These are phyloP conservation scores for Ciconia boyciana DNA, from an alignment of 2,113 vertebrate genomes.

Conservation along the genomic window DNA sequence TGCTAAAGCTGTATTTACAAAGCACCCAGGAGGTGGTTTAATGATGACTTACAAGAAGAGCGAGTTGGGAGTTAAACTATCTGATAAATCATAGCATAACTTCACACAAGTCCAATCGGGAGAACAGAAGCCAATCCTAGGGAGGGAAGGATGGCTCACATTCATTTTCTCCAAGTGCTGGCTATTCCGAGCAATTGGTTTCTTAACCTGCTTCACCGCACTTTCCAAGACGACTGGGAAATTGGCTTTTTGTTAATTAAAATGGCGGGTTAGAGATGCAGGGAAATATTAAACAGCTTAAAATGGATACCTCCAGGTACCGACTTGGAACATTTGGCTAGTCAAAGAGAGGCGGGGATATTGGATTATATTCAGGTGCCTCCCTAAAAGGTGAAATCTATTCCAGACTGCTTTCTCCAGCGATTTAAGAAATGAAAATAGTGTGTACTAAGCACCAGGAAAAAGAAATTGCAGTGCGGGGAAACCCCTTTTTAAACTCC, in stretches of 20 bases:
- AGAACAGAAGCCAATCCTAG: background rate
- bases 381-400: background rate
- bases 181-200: constrained; percentile 9
- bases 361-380: background rate
- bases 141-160: background rate
- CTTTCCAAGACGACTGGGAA: constrained; percentile 26
- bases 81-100: constrained; percentile 68
- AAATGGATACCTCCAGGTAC: constrained; percentile 31
- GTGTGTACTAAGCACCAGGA: background rate
- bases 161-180: background rate
- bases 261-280: constrained; percentile 1
- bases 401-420: background rate
- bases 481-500: background rate
- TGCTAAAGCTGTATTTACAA: constrained; percentile 71
- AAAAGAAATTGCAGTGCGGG: background rate
- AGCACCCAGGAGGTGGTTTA: constrained; percentile 69
- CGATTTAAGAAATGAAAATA: background rate
- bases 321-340: background rate
- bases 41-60: constrained; percentile 67
- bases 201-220: constrained; percentile 22
- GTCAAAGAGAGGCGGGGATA: background rate
- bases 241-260: constrained; percentile 56
- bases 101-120: background rate
- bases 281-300: constrained; percentile 7
- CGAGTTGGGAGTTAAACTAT: constrained; percentile 48